These are phyloP conservation scores for Trichomycterus rosablanca DNA, from an alignment of 2,113 vertebrate species.

Conservation along the genomic window DNA sequence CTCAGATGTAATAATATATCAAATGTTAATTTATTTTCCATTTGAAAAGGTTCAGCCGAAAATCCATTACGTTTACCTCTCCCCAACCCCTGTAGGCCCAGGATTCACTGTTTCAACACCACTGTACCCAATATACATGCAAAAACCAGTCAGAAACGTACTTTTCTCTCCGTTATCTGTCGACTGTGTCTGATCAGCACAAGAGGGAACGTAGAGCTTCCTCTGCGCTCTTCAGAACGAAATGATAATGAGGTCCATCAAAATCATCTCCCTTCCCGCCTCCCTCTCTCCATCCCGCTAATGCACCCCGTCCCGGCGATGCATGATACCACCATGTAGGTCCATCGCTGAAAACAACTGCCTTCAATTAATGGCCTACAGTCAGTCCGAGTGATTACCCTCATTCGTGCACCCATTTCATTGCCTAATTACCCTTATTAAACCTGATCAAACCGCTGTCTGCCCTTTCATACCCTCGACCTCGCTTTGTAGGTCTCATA, in stretches of 20 bases:
- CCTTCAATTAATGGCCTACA: conserved; percentile 23
- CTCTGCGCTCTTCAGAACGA: neutral
- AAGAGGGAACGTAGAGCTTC: neutral
- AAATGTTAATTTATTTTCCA: too few relatives aligned
- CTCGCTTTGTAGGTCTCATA: neutral
- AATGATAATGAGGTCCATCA: neutral
- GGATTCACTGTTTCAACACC: too few relatives aligned
- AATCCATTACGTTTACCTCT: too few relatives aligned
- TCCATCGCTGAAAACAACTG: conserved; percentile 18
- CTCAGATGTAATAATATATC: too few relatives aligned
- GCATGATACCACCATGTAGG: conserved; percentile 7
- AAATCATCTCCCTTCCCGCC: neutral
- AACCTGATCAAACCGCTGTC: conserved; percentile 5
- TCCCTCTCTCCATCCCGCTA: neutral
- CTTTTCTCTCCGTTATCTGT: neutral
- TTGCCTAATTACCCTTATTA: conserved; percentile 39
- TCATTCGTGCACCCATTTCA: conserved; percentile 8
- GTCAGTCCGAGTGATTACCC: conserved; percentile 36
- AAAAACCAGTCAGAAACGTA: neutral
- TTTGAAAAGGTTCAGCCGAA: too few relatives aligned
- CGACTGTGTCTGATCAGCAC: neutral
- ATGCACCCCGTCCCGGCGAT: neutral
- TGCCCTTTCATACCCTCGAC: neutral
- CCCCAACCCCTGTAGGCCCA: too few relatives aligned
- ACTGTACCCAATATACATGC: neutral